Conservation (phyloP, 2,113 vertebrate species). For the Ascaphus truei region DNA sequence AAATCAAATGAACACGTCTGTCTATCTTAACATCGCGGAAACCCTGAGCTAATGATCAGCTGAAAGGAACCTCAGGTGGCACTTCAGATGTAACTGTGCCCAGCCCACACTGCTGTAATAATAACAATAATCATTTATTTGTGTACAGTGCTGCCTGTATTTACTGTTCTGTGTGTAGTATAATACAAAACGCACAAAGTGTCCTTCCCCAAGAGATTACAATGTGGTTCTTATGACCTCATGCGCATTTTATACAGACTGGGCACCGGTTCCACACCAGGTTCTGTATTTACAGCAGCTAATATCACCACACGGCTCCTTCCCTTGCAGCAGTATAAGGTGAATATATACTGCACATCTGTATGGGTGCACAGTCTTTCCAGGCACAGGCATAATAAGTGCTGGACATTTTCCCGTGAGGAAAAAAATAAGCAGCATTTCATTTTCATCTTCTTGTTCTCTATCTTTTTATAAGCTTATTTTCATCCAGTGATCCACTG, state of each 20-base stretch:
- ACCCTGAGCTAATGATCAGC: no score
- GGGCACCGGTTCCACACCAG: background rate
- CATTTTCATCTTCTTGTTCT: background rate
- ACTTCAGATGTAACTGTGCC: no score
- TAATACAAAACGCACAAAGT: no score
- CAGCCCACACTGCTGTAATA: no score
- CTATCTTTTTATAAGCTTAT: background rate
- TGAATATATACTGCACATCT: background rate
- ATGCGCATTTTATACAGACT: background rate
- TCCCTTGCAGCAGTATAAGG: background rate
- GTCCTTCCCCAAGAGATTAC: no score
- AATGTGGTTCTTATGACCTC: no score
- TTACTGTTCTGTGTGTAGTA: no score
- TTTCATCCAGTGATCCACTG: background rate
- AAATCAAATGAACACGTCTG: no score
- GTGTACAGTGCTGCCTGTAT: no score
- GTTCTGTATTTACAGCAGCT: conserved; percentile 2
- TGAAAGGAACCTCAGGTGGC: no score
- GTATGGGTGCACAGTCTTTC: background rate
- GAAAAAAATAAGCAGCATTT: background rate
- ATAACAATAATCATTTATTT: no score
- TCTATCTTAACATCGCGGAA: no score
- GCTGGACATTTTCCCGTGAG: background rate
- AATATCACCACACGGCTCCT: background rate
- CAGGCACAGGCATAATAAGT: background rate